Evolutionary conservation across 2,888 invertebrate species (phyloP), one percentile per base, ranked within the genome.

Genomic region (Onthophagus sagittarius): DNA sequence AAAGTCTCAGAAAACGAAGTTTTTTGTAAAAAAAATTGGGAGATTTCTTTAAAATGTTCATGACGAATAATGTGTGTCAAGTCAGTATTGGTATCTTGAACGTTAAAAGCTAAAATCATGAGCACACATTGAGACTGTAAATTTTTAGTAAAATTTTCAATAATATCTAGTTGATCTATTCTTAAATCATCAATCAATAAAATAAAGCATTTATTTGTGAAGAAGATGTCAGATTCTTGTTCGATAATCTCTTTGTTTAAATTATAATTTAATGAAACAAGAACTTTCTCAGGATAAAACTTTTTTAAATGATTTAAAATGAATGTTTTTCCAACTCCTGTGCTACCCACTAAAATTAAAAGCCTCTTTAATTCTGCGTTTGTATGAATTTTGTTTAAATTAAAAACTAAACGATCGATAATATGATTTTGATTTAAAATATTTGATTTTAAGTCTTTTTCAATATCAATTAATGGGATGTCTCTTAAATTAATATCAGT

Each of bases 241-340:
- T 32, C 15, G 15, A 71, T 65, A 53, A 15, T 23, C 64, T 32
- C 5, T 14, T 70, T 72, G 15, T 69, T 15, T 32, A 73, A 14
- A 15, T 9, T 31, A 71, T 71, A 67, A 67, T 65, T 71, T 62
- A 73, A 6, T 13, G 65, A 65, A 62, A 71, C 77, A 39, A 78
- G 72, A 5, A 78, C 73, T 33, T 76, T 74, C 53, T 72, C 69
- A 23, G 71, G 73, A 73, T 81, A 82, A 73, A 80, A 75, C 71
- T 76, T 77, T 73, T 80, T 81, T 5, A 83, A 73, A 13, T 82
- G 76, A 73, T 81, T 82, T 4, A 77, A 78, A 65, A 78, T 75
- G 73, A 79, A 81, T 15, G 83, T 82, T 78, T 83, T 83, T 11
- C 83, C 83, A 23, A 82, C 82, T 33, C 83, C 83, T 6, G 80